These are phyloP conservation scores for Lomographa bimaculata DNA, from an alignment of 2,888 invertebrate genomes.

Conservation along the genomic window DNA sequence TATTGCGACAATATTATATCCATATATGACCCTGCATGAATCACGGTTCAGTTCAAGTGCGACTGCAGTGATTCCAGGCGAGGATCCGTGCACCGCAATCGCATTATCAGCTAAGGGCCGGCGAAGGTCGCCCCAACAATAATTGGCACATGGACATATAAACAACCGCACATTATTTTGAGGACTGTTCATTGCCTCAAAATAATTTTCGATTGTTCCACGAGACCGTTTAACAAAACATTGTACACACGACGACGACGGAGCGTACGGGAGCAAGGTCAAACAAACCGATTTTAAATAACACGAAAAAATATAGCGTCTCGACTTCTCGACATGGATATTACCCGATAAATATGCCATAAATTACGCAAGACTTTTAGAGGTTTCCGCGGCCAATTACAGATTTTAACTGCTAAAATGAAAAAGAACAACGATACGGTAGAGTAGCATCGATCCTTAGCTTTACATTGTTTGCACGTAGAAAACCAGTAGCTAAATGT, in stretches of 20 bases:
- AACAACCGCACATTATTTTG: constrained; percentile 37
- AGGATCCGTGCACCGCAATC: constrained; percentile 41
- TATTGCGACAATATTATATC: constrained; percentile 9
- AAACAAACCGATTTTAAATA: constrained; percentile 49
- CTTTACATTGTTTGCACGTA: background rate
- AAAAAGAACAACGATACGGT: constrained; percentile 1
- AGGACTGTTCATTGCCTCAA: constrained; percentile 49
- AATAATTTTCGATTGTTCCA: constrained; percentile 63
- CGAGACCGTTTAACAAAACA: constrained; percentile 59
- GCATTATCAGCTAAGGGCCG: constrained; percentile 43
- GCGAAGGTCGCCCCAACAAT: constrained; percentile 52
- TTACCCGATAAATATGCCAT: constrained; percentile 24
- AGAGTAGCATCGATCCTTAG: background rate
- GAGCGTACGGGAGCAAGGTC: constrained; percentile 57
- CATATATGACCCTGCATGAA: constrained; percentile 14
- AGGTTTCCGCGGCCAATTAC: constrained; percentile 6
- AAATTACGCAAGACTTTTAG: constrained; percentile 21
- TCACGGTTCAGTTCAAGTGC: constrained; percentile 3
- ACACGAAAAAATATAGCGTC: constrained; percentile 41
- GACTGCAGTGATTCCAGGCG: constrained; percentile 26
- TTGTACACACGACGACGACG: constrained; percentile 40
- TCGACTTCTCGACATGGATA: constrained; percentile 25
- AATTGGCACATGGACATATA: constrained; percentile 59
- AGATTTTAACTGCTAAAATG: constrained; percentile 3
- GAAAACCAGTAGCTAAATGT: constrained; percentile 7